A percentile compares a stretch with the other conserved stretches of the same genome.
phyloP scores from a whole-genome alignment of 2,888 invertebrate species.

The Drosophila stalkeri region DNA sequence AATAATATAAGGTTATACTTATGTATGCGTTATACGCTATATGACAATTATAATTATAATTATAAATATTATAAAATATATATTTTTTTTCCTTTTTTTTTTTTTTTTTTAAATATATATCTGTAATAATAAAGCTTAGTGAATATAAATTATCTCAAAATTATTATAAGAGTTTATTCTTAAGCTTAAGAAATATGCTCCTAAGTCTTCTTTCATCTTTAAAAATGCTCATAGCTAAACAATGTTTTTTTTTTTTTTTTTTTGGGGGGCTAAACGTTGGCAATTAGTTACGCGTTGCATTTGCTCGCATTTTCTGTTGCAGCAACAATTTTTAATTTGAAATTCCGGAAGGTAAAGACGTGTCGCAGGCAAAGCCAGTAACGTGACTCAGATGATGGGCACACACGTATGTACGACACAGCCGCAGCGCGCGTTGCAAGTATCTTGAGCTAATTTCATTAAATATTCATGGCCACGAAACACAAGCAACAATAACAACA shows the following conservation, averaged over 20 bases:
- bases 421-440: slow-evolving; percentile 60
- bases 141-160: not conserved
- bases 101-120: too few species aligned
- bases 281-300: slow-evolving; percentile 3
- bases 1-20: too few species aligned
- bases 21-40: too few species aligned
- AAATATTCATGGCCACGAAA: slow-evolving; percentile 74
- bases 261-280: not conserved
- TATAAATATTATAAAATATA: too few species aligned
- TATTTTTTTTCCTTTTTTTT: too few species aligned
- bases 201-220: not conserved
- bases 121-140: too few species aligned
- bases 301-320: slow-evolving; percentile 6
- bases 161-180: not conserved
- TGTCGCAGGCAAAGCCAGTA: slow-evolving; percentile 17
- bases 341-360: slow-evolving; percentile 19
- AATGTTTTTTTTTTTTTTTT: not conserved
- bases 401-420: slow-evolving; percentile 28
- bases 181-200: not conserved
- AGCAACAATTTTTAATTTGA: slow-evolving; percentile 30
- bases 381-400: slow-evolving; percentile 19
- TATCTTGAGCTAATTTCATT: slow-evolving; percentile 76
- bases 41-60: too few species aligned
- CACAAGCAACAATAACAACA: slow-evolving; percentile 16
- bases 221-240: not conserved